Conservation (phyloP, 2,888 invertebrate species). For the Dicycla oo region DNA sequence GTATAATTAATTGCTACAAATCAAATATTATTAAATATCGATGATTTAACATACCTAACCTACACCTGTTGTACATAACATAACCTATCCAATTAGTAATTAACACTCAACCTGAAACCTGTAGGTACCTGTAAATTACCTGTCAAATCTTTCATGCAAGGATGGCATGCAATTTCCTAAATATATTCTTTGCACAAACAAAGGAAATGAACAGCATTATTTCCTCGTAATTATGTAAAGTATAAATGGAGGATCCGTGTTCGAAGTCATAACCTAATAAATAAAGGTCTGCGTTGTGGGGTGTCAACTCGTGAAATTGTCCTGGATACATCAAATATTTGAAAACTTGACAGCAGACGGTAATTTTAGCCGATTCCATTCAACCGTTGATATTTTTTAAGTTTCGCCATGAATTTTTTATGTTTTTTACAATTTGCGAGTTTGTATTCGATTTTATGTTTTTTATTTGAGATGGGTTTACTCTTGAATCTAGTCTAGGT, state of each 20-base stretch:
- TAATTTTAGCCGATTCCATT: background rate
- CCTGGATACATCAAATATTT: conserved; percentile 32
- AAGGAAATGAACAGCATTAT: conserved; percentile 42
- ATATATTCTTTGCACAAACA: conserved; percentile 22
- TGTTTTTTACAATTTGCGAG: too few relatives aligned
- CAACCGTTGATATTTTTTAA: background rate
- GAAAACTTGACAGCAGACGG: background rate
- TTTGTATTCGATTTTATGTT: too few relatives aligned
- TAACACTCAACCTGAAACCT: background rate
- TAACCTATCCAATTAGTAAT: background rate
- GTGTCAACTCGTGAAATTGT: conserved; percentile 37
- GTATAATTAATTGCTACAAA: conserved; percentile 28
- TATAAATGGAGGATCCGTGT: conserved; percentile 59
- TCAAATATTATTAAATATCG: background rate
- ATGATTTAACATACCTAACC: background rate
- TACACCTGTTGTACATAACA: background rate
- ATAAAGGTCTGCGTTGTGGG: conserved; percentile 35
- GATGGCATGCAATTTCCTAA: background rate
- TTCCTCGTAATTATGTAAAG: conserved; percentile 50
- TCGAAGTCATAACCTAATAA: conserved; percentile 44
- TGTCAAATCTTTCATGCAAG: background rate
- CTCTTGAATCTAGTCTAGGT: too few relatives aligned
- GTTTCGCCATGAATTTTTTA: too few relatives aligned
- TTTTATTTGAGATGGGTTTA: too few relatives aligned
- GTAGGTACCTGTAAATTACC: background rate